These are phyloP conservation scores for Pandemis corylana DNA, from an alignment of 2,888 invertebrate species.

Conservation along the genomic window DNA sequence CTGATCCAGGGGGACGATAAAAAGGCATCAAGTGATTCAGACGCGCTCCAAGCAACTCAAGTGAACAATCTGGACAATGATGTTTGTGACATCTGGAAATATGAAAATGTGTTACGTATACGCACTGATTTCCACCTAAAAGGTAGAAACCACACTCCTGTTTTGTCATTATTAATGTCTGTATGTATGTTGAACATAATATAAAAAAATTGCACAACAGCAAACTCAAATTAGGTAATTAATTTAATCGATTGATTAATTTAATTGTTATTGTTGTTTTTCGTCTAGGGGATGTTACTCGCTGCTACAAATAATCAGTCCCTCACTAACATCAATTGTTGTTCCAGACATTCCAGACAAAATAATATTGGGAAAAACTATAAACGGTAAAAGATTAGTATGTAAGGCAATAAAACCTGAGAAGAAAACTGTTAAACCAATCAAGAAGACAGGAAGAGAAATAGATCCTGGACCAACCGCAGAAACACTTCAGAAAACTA, in stretches of 20 bases:
- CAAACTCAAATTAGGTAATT: no score
- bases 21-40: background rate
- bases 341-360: conserved; percentile 74
- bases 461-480: conserved; percentile 17
- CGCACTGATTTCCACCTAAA: conserved; percentile 69
- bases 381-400: conserved; percentile 68
- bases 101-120: conserved; percentile 59
- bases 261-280: no score
- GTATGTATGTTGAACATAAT: no score
- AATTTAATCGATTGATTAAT: no score
- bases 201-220: background rate
- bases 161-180: no score
- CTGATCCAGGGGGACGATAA: conserved; percentile 6
- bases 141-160: conserved; percentile 52
- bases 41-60: background rate
- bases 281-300: no score
- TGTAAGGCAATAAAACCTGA: conserved; percentile 20
- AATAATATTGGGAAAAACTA: conserved; percentile 70
- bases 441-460: conserved; percentile 23
- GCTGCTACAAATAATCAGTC: background rate
- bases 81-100: conserved; percentile 25
- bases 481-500: conserved; percentile 13
- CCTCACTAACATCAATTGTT: background rate
- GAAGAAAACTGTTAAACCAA: conserved; percentile 58
- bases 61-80: conserved; percentile 12